A percentile compares a stretch with the other conserved stretches of the same genome.
phyloP scores from a whole-genome alignment of 2,113 vertebrate genomes.

The Toxotes jaculatrix region DNA sequence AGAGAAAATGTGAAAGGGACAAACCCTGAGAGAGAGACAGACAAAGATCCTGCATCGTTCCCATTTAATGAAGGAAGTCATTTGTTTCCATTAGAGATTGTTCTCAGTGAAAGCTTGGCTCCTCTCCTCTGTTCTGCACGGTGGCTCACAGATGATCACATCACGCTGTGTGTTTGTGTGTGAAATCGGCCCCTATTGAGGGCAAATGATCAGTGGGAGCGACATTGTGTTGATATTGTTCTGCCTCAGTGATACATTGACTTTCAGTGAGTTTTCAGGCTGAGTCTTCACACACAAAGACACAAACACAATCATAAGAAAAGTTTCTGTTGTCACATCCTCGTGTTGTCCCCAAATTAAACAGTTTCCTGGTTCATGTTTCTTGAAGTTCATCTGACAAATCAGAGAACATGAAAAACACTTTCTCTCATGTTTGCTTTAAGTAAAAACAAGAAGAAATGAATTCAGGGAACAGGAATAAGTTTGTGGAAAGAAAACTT shows the following conservation, averaged over 20 bases:
- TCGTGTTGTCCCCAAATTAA: no score
- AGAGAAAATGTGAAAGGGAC: background rate
- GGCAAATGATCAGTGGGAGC: background rate
- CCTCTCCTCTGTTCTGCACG: conserved; percentile 10
- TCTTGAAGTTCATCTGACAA: background rate
- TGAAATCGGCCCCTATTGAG: conserved; percentile 10
- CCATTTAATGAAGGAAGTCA: conserved; percentile 8
- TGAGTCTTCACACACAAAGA: background rate
- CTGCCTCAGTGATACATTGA: background rate
- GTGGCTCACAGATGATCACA: conserved; percentile 13
- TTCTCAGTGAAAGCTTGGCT: conserved; percentile 14
- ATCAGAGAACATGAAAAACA: background rate
- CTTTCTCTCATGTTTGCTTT: no score
- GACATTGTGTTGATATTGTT: background rate
- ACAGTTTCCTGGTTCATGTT: background rate
- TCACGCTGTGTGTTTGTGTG: conserved; percentile 4
- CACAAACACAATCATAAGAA: background rate
- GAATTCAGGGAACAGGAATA: background rate
- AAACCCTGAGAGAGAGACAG: background rate
- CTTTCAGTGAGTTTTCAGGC: background rate
- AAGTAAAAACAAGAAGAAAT: background rate
- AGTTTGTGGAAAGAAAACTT: no score
- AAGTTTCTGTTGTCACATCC: background rate
- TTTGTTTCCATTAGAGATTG: conserved; percentile 26
- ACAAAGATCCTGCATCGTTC: background rate